These are phyloP conservation scores for Phaedon cochleariae DNA, from an alignment of 2,888 invertebrate species.

Conservation along the genomic window DNA sequence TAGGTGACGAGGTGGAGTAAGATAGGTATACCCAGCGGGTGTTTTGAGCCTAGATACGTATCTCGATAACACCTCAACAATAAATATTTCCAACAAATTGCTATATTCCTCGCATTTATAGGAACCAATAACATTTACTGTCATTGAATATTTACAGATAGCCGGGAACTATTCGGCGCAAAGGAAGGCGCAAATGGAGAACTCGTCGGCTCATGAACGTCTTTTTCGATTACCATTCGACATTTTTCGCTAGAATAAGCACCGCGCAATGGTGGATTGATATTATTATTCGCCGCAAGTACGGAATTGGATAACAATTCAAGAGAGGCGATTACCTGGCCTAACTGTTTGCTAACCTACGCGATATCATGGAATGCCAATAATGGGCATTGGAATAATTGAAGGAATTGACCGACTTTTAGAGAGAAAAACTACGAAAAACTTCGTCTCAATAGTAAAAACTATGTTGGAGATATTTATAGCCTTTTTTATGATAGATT, in stretches of 20 bases:
- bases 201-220: neutral
- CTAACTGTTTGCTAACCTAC: slow-evolving; percentile 30
- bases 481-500: no score
- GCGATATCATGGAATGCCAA: neutral
- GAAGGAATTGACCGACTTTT: no score
- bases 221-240: slow-evolving; percentile 10
- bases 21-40: no score
- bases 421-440: no score
- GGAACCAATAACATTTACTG: neutral
- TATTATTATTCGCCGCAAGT: neutral
- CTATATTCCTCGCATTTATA: neutral
- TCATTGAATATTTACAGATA: slow-evolving; percentile 1
- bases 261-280: neutral
- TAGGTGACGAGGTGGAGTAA: no score
- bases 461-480: no score
- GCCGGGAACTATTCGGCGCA: neutral
- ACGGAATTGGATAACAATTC: slow-evolving; percentile 29
- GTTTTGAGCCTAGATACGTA: neutral
- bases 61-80: neutral
- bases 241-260: slow-evolving; percentile 9
- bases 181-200: neutral
- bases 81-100: neutral
- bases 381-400: neutral
- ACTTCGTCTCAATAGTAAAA: no score
- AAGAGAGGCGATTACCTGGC: slow-evolving; percentile 21